phyloP scores from a whole-genome alignment of 2,888 invertebrate species.

The Anthrax anthrax region DNA sequence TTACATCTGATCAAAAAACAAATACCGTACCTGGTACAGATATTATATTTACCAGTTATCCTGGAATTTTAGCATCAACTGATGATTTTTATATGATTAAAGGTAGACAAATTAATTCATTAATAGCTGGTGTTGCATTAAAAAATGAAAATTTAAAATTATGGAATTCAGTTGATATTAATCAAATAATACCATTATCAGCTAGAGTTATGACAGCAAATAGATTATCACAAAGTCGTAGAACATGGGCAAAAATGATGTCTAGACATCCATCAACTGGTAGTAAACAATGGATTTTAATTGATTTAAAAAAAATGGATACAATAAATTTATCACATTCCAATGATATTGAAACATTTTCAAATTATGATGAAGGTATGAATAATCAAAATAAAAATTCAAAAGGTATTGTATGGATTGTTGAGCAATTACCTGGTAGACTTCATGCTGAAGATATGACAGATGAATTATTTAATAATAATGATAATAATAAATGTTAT shows the following conservation, averaged over 20 bases:
- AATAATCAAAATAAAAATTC: constrained; percentile 1
- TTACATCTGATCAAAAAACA: constrained; percentile 36
- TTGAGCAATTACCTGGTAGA: constrained; percentile 64
- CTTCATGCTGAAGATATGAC: constrained; percentile 36
- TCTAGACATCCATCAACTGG: constrained; percentile 63
- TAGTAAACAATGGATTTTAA: constrained; percentile 75
- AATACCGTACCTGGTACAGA: constrained; percentile 48
- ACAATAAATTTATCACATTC: constrained; percentile 18
- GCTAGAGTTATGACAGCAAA: constrained; percentile 72
- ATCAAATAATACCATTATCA: constrained; percentile 42
- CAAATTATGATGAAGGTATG: constrained; percentile 2
- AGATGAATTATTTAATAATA: background rate
- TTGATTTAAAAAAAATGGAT: constrained; percentile 48
- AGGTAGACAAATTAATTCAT: constrained; percentile 42
- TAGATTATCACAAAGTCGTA: constrained; percentile 55
- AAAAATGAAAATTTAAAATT: constrained; percentile 56
- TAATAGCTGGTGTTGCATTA: constrained; percentile 63
- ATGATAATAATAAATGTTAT: constrained; percentile 32
- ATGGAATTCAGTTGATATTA: constrained; percentile 52
- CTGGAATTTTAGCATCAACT: constrained; percentile 64
- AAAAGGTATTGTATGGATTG: constrained; percentile 45
- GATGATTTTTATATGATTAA: constrained; percentile 67
- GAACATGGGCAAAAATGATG: constrained; percentile 59
- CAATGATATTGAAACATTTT: constrained; percentile 6
- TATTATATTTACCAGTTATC: constrained; percentile 70